Evolutionary conservation across 2,797 vertebrate genomes (phyloP), one percentile per base, ranked within the genome.

Genomic region (Onychomys torridus): DNA sequence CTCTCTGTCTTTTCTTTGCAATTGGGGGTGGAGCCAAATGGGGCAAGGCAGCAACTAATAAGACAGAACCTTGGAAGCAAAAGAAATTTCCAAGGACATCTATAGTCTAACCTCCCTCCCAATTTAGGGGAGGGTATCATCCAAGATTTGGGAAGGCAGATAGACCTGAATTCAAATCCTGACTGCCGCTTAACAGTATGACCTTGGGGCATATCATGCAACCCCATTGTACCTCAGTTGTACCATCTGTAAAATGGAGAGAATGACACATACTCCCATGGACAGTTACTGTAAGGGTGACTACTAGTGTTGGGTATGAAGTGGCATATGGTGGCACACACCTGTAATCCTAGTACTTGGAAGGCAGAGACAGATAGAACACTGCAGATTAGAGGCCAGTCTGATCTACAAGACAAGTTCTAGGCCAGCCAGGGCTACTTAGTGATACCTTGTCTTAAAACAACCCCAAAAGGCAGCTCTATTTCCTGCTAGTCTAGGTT

Each of bases 51-150:
- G 57, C 9, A 9, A 93, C 90, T 95, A 75, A 90, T 46, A 3
- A 97, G 94, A 89, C 63, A 71, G 81, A 91, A 46, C 16, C 75
- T 94, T 85, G 32, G 76, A 82, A 92, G 87, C 52, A 52, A 55
- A 83, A 96, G 84, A 81, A 52, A 73, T 85, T 73, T 94, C 77
- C 90, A 89, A 91, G 27, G 77, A 90, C 71, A 52, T 81, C 75
- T 40, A 7, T 16, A 49, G 59, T 90, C 76, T 34, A 82, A 65
- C n/a, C 75, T 71, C 29, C 34, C 27, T 69, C 57, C 67, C 81
- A 17, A 3, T 2, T 67, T 57, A 52, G 3, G 55, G 37, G n/a
- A 27, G 27, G 12, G 34, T 19, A 32, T 91, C 91, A 81, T 43
- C 67, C 59, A 86, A 61, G 67, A 75, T n/a, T 43, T 61, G 29